Conservation (phyloP, 2,888 invertebrate genomes). For the Ethmia dodecea region DNA sequence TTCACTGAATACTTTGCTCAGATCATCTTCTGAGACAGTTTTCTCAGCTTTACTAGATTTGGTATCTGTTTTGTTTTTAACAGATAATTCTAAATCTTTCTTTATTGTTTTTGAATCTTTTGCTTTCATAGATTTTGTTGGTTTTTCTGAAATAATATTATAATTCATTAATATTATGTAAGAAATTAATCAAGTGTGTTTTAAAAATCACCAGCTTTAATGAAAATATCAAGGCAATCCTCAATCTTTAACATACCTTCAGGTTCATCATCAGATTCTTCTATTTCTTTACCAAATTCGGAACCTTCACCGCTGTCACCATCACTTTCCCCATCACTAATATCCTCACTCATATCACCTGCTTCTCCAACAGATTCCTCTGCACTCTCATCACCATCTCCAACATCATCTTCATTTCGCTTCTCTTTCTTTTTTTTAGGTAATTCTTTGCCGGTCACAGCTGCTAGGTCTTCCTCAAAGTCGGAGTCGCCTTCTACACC, state of each 20-base stretch:
- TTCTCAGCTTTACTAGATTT: slow-evolving; percentile 28
- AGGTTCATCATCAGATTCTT: slow-evolving; percentile 23
- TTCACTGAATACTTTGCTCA: slow-evolving; percentile 61
- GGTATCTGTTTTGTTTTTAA: slow-evolving; percentile 14
- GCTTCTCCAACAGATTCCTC: slow-evolving; percentile 20
- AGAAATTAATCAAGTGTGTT: too few relatives aligned
- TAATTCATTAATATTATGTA: too few relatives aligned
- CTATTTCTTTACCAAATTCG: slow-evolving; percentile 17
- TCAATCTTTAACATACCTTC: slow-evolving; percentile 26
- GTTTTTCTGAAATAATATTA: slow-evolving; percentile 33
- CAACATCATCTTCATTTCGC: slow-evolving; percentile 9
- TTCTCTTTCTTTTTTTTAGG: slow-evolving; percentile 25
- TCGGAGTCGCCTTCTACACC: slow-evolving; percentile 78
- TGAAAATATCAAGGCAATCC: background rate
- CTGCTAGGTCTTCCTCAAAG: slow-evolving; percentile 80
- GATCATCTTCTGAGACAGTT: slow-evolving; percentile 44
- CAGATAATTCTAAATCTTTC: slow-evolving; percentile 8
- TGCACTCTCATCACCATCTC: slow-evolving; percentile 3
- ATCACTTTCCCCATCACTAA: slow-evolving; percentile 22
- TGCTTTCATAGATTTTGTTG: slow-evolving; percentile 24
- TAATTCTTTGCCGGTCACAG: slow-evolving; percentile 67
- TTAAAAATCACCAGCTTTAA: background rate
- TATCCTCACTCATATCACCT: slow-evolving; percentile 19
- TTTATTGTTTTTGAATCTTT: slow-evolving; percentile 15
- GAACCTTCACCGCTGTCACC: slow-evolving; percentile 21